Percentiles rank a stretch among this genome's conserved stretches.
phyloP scores from a whole-genome alignment of 2,113 vertebrate genomes.

The Willisornis vidua region DNA sequence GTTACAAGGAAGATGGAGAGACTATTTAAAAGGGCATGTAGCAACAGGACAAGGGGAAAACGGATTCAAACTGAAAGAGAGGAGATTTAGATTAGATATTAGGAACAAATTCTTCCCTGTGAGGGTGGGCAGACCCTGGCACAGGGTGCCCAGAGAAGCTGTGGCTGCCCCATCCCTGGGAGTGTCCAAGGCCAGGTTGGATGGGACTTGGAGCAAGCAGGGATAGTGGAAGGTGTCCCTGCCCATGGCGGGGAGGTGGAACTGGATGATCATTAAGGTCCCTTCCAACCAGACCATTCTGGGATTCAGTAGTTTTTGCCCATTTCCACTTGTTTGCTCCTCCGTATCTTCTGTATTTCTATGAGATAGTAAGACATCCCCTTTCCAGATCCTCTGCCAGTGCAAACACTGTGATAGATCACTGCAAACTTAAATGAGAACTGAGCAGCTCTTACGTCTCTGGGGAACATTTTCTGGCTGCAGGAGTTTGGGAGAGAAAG shows the following conservation, averaged over 20 bases:
- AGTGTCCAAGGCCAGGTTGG: background rate
- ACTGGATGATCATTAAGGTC: accelerated
- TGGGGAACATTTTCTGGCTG: background rate
- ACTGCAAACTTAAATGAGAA: background rate
- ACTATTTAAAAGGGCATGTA: background rate
- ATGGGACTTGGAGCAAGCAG: background rate
- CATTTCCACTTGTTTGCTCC: background rate
- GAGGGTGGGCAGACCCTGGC: background rate
- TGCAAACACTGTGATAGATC: background rate
- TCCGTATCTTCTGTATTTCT: background rate
- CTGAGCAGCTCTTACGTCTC: background rate
- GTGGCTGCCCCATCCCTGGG: background rate
- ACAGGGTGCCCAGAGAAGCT: background rate
- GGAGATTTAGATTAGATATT: accelerated
- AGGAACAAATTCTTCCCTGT: accelerated
- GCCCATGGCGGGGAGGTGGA: background rate
- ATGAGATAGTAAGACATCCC: background rate
- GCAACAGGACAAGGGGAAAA: background rate
- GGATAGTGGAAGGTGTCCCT: background rate
- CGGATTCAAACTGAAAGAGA: background rate
- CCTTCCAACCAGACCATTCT: background rate
- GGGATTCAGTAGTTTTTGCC: background rate
- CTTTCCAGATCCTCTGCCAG: background rate
- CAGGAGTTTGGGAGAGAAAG: background rate
- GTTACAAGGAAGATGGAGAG: background rate